Conservation (phyloP, 1,140 invertebrate species). For the Drosophila burlai region DNA sequence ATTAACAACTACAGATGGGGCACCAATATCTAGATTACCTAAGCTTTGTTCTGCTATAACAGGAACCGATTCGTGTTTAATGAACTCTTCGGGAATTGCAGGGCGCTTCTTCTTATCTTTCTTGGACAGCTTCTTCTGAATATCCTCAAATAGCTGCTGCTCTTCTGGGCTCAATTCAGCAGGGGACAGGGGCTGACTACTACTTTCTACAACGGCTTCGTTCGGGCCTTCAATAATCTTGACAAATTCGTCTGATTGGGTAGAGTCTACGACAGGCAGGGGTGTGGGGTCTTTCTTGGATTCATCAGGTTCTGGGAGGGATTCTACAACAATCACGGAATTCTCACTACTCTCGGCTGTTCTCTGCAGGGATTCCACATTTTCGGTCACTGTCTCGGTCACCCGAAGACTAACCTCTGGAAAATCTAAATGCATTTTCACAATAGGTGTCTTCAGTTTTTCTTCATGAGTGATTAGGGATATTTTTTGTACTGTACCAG, state of each 20-base stretch:
- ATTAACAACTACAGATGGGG: constrained; percentile 15
- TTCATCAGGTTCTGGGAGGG: constrained; percentile 34
- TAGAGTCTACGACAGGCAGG: background rate
- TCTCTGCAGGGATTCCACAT: constrained; percentile 62
- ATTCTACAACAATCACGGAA: constrained; percentile 34
- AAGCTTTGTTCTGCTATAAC: constrained; percentile 45
- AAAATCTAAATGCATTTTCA: constrained; percentile 87
- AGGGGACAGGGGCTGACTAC: constrained; percentile 32
- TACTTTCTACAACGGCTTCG: constrained; percentile 12
- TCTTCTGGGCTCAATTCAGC: constrained; percentile 71
- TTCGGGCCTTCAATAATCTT: background rate
- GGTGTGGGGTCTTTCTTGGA: constrained; percentile 5
- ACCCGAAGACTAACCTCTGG: constrained; percentile 81
- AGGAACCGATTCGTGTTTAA: constrained; percentile 62
- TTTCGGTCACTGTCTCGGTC: constrained; percentile 82
- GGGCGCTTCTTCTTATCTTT: constrained; percentile 83
- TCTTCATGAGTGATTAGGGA: constrained; percentile 90
- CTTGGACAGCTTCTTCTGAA: constrained; percentile 81
- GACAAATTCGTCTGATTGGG: constrained; percentile 3
- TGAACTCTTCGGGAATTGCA: constrained; percentile 78
- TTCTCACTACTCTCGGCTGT: constrained; percentile 48
- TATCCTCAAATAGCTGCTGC: constrained; percentile 75
- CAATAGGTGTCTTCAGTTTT: constrained; percentile 88
- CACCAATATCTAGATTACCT: constrained; percentile 34
- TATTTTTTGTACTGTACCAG: constrained; percentile 87